Evolutionary conservation across 2,888 invertebrate species (phyloP).

Genomic region (Agonopterix subpropinquella): DNA sequence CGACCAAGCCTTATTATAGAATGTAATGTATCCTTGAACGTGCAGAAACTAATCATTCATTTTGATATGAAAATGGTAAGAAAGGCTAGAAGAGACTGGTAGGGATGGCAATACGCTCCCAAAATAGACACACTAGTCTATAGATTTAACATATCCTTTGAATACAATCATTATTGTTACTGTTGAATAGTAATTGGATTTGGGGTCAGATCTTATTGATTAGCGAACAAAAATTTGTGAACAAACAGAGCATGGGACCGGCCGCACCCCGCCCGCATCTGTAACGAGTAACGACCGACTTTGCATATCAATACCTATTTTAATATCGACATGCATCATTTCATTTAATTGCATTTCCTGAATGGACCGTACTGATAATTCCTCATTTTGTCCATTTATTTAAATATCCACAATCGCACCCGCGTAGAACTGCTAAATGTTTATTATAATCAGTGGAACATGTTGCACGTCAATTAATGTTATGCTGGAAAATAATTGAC

Average conservation of each 20-base stretch:
- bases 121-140: too few species aligned
- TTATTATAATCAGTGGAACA: constrained; percentile 49
- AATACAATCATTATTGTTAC: background rate
- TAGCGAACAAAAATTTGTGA: constrained; percentile 61
- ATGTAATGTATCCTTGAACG: too few species aligned
- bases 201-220: constrained; percentile 33
- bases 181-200: background rate
- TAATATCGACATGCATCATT: constrained; percentile 72
- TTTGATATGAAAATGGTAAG: too few species aligned
- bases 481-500: constrained; percentile 57
- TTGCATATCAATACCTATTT: constrained; percentile 72
- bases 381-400: constrained; percentile 27
- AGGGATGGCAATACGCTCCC: too few species aligned
- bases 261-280: constrained; percentile 49
- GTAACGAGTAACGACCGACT: constrained; percentile 57
- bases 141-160: background rate
- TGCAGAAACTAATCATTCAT: too few species aligned
- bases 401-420: background rate
- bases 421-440: constrained; percentile 33
- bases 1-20: too few species aligned
- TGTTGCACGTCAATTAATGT: constrained; percentile 61
- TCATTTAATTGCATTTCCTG: constrained; percentile 69
- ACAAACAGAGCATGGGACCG: constrained; percentile 52
- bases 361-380: constrained; percentile 37
- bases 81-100: too few species aligned